phyloP scores from a whole-genome alignment of 2,797 vertebrate species.

The Nasua narica region DNA sequence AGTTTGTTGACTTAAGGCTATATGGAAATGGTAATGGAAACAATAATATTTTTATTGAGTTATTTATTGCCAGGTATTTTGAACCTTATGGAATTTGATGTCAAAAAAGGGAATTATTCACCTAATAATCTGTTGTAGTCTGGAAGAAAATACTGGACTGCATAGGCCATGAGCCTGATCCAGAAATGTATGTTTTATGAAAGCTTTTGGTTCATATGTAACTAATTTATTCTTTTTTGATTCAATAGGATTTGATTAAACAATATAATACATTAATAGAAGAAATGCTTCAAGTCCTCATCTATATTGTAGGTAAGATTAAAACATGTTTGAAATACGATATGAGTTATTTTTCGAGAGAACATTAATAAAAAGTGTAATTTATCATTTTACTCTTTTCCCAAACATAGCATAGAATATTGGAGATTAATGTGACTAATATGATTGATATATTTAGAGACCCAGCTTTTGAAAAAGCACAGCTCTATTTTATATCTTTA shows the following conservation, averaged over 20 bases:
- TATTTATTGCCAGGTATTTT: background rate
- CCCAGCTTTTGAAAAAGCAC: background rate
- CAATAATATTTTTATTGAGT: conserved; percentile 3
- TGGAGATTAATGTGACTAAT: background rate
- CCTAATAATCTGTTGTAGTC: background rate
- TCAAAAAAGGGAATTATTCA: background rate
- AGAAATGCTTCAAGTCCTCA: conserved; percentile 96
- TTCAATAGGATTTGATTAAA: conserved; percentile 91
- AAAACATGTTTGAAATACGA: conserved; percentile 50
- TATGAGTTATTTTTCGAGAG: conserved; percentile 38
- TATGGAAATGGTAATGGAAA: background rate
- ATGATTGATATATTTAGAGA: conserved; percentile 28
- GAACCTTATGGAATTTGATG: conserved; percentile 19
- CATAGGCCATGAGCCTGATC: background rate
- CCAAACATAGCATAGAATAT: background rate
- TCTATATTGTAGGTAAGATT: conserved; percentile 90
- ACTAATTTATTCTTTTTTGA: conserved; percentile 54
- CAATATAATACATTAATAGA: conserved; percentile 94
- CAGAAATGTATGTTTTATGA: conserved; percentile 28
- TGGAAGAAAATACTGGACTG: background rate
- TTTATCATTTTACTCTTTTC: conserved; percentile 11
- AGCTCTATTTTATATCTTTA: conserved; percentile 29
- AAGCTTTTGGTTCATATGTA: conserved; percentile 29
- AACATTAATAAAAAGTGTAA: conserved; percentile 29
- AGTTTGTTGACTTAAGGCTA: background rate